Conservation (phyloP, 2,797 vertebrate genomes). For the Tadarida brasiliensis region DNA sequence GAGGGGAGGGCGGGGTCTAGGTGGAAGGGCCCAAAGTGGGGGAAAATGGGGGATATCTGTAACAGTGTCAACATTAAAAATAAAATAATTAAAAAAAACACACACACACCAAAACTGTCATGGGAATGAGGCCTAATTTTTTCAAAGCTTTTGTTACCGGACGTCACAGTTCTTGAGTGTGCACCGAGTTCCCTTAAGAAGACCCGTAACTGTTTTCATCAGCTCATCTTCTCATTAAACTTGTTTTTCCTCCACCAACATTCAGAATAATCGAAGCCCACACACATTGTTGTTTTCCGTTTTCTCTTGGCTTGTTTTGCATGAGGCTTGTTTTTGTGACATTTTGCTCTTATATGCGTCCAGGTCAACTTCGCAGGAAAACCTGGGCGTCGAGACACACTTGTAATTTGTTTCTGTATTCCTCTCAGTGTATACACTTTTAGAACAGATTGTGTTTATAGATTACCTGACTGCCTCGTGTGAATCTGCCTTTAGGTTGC, state of each 20-base stretch:
- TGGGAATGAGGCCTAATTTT: background rate
- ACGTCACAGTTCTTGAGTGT: background rate
- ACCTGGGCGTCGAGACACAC: background rate
- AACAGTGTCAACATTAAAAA: background rate
- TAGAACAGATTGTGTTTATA: background rate
- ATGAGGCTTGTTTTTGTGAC: background rate
- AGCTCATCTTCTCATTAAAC: constrained; percentile 11
- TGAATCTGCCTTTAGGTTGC: constrained; percentile 34
- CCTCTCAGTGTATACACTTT: background rate
- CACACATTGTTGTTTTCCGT: background rate
- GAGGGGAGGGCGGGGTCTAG: background rate
- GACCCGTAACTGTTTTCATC: background rate
- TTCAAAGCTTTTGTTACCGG: background rate
- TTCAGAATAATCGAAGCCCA: constrained; percentile 28
- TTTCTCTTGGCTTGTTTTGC: background rate
- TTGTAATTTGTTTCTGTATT: background rate
- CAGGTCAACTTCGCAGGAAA: background rate
- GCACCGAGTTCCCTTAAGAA: constrained; percentile 7
- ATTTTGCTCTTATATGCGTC: background rate
- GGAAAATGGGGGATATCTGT: background rate
- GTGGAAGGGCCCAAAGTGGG: background rate
- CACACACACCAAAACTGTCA: background rate
- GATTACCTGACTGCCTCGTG: background rate
- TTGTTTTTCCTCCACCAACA: background rate
- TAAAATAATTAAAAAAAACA: background rate